Evolutionary conservation across 2,797 vertebrate species (phyloP).

Genomic region (Eospalax fontanierii): DNA sequence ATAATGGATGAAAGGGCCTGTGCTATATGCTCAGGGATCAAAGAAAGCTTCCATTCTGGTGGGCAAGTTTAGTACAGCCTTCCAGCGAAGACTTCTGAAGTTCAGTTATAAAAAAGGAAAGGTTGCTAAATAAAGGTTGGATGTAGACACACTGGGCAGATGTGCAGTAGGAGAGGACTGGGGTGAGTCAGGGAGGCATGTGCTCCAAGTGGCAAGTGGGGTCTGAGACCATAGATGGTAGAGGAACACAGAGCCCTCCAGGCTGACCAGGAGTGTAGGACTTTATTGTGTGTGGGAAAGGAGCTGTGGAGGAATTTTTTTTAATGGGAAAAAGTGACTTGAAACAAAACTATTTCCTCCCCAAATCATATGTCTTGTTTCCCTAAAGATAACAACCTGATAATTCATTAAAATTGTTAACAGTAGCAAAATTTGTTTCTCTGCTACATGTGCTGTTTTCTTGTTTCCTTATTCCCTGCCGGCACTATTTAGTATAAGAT

Average conservation of each 20-base stretch:
- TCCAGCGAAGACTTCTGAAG: background rate
- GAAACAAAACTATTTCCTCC: background rate
- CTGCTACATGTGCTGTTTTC: background rate
- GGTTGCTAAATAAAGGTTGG: background rate
- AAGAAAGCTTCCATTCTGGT: background rate
- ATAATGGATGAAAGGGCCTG: too few relatives aligned
- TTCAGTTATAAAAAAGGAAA: constrained; percentile 28
- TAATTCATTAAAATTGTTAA: constrained; percentile 14
- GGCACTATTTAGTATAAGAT: constrained; percentile 30
- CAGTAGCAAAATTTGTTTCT: background rate
- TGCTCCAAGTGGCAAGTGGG: too few relatives aligned
- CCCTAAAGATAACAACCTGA: background rate
- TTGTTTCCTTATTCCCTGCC: background rate
- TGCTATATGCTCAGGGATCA: background rate
- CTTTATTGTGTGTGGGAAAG: background rate
- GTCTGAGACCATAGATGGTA: background rate
- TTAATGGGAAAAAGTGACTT: background rate
- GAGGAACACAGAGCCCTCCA: too few relatives aligned
- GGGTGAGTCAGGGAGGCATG: background rate
- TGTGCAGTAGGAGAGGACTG: accelerated
- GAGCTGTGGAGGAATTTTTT: background rate
- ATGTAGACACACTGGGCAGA: background rate
- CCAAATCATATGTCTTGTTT: background rate
- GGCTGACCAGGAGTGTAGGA: background rate
- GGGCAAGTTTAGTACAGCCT: background rate